Conservation (phyloP, 2,797 vertebrate species). For the Pangasius djambal region DNA sequence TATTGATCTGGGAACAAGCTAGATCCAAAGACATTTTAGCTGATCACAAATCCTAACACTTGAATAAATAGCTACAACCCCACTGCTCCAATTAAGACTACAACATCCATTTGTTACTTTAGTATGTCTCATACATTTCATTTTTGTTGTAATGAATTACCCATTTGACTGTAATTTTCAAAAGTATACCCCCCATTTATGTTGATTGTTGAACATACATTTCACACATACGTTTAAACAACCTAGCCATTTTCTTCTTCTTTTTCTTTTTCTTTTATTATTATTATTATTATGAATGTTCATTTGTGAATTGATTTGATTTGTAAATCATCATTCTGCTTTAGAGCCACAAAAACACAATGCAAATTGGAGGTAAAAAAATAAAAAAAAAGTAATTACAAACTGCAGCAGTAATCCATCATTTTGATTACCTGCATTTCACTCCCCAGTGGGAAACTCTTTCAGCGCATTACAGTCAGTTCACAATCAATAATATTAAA, state of each 20-base stretch:
- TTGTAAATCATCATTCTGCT: neutral
- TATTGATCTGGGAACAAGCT: slow-evolving; percentile 6
- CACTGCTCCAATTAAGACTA: neutral
- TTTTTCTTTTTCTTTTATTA: neutral
- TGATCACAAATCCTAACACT: neutral
- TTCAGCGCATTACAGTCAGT: neutral
- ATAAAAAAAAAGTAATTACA: neutral
- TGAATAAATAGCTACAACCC: neutral
- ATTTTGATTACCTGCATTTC: slow-evolving; percentile 29
- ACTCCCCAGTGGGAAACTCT: slow-evolving; percentile 9
- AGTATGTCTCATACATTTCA: neutral
- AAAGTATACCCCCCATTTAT: neutral
- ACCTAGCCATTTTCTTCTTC: neutral
- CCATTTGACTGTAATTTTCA: neutral
- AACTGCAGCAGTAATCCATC: slow-evolving; percentile 28
- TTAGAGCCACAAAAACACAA: slow-evolving; percentile 8
- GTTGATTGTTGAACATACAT: neutral
- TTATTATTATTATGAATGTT: neutral
- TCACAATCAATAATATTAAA: slow-evolving; percentile 18
- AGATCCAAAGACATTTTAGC: neutral
- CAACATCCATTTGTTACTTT: neutral
- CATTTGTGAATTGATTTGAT: neutral
- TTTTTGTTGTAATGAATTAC: neutral
- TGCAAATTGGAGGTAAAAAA: neutral
- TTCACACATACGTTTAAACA: neutral